These are phyloP conservation scores for Seriola aureovittata DNA, from an alignment of 2,113 vertebrate species.

Conservation along the genomic window DNA sequence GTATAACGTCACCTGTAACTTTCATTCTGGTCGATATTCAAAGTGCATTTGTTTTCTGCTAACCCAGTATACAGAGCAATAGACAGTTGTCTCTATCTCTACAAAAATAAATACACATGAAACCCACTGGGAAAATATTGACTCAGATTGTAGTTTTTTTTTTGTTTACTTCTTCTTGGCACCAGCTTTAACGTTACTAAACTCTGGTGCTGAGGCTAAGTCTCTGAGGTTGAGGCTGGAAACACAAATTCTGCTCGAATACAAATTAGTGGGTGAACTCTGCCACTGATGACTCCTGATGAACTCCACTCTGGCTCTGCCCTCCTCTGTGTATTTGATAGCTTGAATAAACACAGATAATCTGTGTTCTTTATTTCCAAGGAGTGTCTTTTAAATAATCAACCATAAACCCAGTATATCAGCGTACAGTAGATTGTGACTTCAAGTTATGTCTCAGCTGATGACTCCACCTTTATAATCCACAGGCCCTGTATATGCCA, in stretches of 20 bases:
- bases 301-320: too few species aligned
- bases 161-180: background rate
- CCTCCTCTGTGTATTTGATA: constrained; percentile 13
- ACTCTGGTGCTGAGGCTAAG: background rate
- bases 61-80: background rate
- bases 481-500: background rate
- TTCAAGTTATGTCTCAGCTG: background rate
- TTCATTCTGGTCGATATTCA: constrained; percentile 10
- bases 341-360: background rate
- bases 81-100: background rate
- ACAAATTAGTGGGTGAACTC: background rate
- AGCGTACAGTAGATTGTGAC: background rate
- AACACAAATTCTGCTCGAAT: background rate
- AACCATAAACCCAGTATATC: background rate
- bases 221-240: background rate
- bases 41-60: constrained; percentile 26
- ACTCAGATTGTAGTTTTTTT: background rate
- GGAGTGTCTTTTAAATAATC: constrained; percentile 38
- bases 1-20: constrained; percentile 17
- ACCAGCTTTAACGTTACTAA: background rate
- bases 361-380: constrained; percentile 14
- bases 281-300: background rate
- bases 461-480: background rate
- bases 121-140: background rate
- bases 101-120: constrained; percentile 48